Percentiles rank a stretch among this genome's conserved stretches.
Evolutionary conservation across 2,113 vertebrate species (phyloP).

Genomic region (Synchiropus splendidus): DNA sequence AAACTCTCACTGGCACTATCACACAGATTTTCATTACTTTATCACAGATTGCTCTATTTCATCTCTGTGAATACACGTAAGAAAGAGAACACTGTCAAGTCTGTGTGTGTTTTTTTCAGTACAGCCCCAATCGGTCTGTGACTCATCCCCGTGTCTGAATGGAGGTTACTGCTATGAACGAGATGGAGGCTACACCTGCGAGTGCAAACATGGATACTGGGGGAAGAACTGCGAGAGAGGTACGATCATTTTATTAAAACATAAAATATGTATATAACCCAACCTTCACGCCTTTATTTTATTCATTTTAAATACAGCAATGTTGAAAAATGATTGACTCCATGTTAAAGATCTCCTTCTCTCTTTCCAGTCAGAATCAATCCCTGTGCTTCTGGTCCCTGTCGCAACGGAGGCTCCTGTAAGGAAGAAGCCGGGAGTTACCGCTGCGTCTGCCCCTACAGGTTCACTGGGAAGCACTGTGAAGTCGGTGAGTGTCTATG

Average conservation of each 20-base stretch:
- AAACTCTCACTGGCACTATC: no score
- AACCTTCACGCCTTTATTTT: background rate
- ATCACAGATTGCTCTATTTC: no score
- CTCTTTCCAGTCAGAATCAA: conserved; percentile 78
- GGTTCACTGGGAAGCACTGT: conserved; percentile 90
- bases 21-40: no score
- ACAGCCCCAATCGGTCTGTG: conserved; percentile 82
- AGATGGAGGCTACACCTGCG: conserved; percentile 79
- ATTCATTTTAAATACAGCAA: no score
- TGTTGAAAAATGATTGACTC: no score
- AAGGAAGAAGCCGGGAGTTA: conserved; percentile 77
- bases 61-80: background rate
- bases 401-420: conserved; percentile 90
- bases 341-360: conserved; percentile 9
- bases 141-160: conserved; percentile 92
- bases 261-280: no score
- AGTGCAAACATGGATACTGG: conserved; percentile 81
- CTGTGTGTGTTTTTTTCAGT: conserved; percentile 73
- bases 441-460: conserved; percentile 86
- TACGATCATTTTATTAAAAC: no score
- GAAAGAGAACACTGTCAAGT: conserved; percentile 56
- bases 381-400: conserved; percentile 80
- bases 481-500: conserved; percentile 94
- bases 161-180: conserved; percentile 84
- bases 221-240: conserved; percentile 91